Percentiles rank a stretch among this genome's conserved stretches.
Evolutionary conservation across 2,888 invertebrate genomes (phyloP).

Genomic region (Nomada ruficornis): DNA sequence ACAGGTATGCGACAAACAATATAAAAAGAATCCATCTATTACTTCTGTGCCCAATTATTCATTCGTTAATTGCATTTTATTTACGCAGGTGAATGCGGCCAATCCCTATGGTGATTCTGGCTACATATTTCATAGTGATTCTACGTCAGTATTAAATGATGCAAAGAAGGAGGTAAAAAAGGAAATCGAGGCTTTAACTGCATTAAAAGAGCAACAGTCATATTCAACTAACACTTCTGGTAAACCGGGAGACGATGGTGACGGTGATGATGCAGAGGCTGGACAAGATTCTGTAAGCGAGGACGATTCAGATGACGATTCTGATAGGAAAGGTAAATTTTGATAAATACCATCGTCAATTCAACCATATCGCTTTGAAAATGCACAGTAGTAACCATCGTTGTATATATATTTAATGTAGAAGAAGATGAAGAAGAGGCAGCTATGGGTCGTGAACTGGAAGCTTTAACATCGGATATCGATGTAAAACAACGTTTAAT

Average conservation of each 20-base stretch:
- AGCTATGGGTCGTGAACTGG: slow-evolving; percentile 92
- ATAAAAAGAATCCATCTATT: background rate
- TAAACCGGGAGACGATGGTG: slow-evolving; percentile 85
- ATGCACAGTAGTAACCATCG: background rate
- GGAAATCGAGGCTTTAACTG: slow-evolving; percentile 86
- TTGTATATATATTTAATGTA: slow-evolving; percentile 58
- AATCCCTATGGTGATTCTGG: slow-evolving; percentile 84
- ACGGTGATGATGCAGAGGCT: slow-evolving; percentile 86
- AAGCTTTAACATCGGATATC: slow-evolving; percentile 96
- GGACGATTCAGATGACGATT: slow-evolving; percentile 85
- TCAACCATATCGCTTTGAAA: background rate
- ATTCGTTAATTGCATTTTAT: slow-evolving; percentile 10
- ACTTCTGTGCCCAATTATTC: background rate
- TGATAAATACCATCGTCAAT: background rate
- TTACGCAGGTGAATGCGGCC: slow-evolving; percentile 76
- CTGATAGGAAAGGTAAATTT: slow-evolving; percentile 87
- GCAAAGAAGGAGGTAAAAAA: slow-evolving; percentile 93
- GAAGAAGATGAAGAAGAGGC: slow-evolving; percentile 85
- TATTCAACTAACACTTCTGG: slow-evolving; percentile 78
- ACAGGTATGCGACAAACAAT: slow-evolving; percentile 70
- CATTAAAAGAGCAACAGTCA: slow-evolving; percentile 79
- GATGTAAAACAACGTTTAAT: slow-evolving; percentile 97
- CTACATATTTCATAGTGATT: slow-evolving; percentile 87
- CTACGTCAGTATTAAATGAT: slow-evolving; percentile 88
- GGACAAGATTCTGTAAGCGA: slow-evolving; percentile 87